phyloP scores from a whole-genome alignment of 1,140 invertebrate species.

The Nasonia longicornis region DNA sequence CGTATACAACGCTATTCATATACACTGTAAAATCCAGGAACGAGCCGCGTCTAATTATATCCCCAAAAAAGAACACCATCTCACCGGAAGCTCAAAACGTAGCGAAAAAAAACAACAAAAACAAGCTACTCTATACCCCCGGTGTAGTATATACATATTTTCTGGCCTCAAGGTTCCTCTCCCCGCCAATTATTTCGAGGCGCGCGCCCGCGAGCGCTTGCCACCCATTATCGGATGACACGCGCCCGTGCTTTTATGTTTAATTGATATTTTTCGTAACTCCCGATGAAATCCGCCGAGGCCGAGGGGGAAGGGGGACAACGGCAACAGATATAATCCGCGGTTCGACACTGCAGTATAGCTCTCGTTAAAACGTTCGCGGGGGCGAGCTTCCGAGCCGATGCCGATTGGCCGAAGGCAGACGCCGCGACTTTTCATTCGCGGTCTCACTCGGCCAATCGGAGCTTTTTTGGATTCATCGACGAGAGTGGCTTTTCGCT shows the following conservation, averaged over 20 bases:
- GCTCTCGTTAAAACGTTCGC: constrained; percentile 36
- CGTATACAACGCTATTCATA: background rate
- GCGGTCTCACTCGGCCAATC: constrained; percentile 1
- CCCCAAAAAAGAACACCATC: constrained; percentile 13
- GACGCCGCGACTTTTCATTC: constrained; percentile 1
- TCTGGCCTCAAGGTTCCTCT: background rate
- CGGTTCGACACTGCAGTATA: constrained; percentile 5
- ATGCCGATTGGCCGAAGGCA: background rate
- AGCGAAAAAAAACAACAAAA: background rate
- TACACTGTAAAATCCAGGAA: constrained; percentile 17
- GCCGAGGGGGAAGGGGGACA: constrained; percentile 16
- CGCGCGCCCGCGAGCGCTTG: constrained; percentile 38
- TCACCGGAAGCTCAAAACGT: constrained; percentile 13
- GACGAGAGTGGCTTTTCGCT: background rate
- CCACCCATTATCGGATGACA: constrained; percentile 63
- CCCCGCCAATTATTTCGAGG: constrained; percentile 41
- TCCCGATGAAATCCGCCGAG: constrained; percentile 42
- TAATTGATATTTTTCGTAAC: constrained; percentile 66
- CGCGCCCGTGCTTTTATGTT: constrained; percentile 61
- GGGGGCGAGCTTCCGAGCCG: background rate
- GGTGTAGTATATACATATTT: constrained; percentile 10
- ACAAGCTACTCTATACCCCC: constrained; percentile 12
- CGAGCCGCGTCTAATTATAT: constrained; percentile 32
- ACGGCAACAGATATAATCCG: constrained; percentile 42
- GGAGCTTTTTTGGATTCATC: constrained; percentile 26